A percentile compares a stretch with the other conserved stretches of the same genome.
Conservation (phyloP, 2,113 vertebrate species). For the Sylvilagus bachmani region DNA sequence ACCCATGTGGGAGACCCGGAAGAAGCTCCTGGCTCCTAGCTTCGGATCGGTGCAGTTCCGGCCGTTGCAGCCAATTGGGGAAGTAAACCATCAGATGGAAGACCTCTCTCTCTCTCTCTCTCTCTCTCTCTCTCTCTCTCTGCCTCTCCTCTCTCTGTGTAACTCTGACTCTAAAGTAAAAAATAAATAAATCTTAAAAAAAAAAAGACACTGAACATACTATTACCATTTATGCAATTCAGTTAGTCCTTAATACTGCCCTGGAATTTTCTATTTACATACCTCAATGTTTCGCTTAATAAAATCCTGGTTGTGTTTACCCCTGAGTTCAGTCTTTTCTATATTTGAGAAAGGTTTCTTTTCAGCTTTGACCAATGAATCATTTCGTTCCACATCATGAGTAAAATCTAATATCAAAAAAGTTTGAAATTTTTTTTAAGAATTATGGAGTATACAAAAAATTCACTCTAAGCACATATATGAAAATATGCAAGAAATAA, state of each 20-base stretch:
- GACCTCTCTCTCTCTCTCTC: too few species aligned
- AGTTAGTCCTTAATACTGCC: neutral
- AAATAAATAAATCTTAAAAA: too few species aligned
- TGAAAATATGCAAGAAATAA: constrained; percentile 52
- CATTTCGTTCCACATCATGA: constrained; percentile 80
- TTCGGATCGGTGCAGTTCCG: too few species aligned
- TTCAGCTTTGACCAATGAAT: constrained; percentile 79
- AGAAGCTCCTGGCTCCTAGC: too few species aligned
- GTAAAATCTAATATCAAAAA: constrained; percentile 81
- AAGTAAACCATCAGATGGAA: too few species aligned
- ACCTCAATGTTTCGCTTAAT: constrained; percentile 96
- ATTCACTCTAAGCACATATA: constrained; percentile 48
- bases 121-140: too few species aligned
- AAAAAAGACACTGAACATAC: neutral
- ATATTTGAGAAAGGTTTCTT: constrained; percentile 52
- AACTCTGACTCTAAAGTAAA: too few species aligned
- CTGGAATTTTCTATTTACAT: constrained; percentile 82
- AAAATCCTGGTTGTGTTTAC: constrained; percentile 91
- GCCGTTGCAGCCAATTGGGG: too few species aligned
- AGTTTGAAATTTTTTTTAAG: constrained; percentile 69
- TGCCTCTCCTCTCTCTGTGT: too few species aligned
- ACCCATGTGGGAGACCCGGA: too few species aligned
- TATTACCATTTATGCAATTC: neutral
- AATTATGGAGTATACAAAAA: constrained; percentile 64
- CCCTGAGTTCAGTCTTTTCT: constrained; percentile 77